Percentiles rank a stretch among this genome's conserved stretches.
These are phyloP conservation scores for Lutra lutra DNA, from an alignment of 2,797 vertebrate genomes.

Conservation along the genomic window DNA sequence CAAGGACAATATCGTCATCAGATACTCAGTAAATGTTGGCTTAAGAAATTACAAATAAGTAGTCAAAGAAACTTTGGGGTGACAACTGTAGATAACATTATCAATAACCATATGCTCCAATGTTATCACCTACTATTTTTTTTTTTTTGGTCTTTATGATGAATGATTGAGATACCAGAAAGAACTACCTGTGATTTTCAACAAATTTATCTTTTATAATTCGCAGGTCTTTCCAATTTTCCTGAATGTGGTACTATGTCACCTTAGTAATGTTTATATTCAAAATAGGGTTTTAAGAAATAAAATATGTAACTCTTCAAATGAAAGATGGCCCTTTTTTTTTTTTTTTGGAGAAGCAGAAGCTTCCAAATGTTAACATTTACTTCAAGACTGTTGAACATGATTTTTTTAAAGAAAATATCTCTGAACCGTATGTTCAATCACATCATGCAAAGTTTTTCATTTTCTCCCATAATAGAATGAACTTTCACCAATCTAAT, in stretches of 20 bases:
- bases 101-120: background rate
- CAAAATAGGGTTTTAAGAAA: slow-evolving; percentile 50
- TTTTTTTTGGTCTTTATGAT: background rate
- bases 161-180: background rate
- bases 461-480: slow-evolving; percentile 16
- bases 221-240: background rate
- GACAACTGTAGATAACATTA: background rate
- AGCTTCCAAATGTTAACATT: slow-evolving; percentile 23
- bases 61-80: background rate
- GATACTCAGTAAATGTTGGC: background rate
- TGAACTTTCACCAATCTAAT: slow-evolving; percentile 23
- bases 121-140: background rate
- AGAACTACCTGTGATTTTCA: background rate
- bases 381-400: slow-evolving; percentile 36
- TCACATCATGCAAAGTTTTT: slow-evolving; percentile 45
- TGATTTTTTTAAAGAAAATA: slow-evolving; percentile 50
- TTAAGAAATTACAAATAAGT: background rate
- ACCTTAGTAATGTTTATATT: slow-evolving; percentile 26
- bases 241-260: background rate
- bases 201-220: background rate
- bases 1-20: background rate
- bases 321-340: slow-evolving; percentile 21
- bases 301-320: slow-evolving; percentile 2
- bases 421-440: slow-evolving; percentile 46
- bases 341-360: background rate